phyloP scores from a whole-genome alignment of 2,113 vertebrate species.

The Ramphastos sulfuratus region DNA sequence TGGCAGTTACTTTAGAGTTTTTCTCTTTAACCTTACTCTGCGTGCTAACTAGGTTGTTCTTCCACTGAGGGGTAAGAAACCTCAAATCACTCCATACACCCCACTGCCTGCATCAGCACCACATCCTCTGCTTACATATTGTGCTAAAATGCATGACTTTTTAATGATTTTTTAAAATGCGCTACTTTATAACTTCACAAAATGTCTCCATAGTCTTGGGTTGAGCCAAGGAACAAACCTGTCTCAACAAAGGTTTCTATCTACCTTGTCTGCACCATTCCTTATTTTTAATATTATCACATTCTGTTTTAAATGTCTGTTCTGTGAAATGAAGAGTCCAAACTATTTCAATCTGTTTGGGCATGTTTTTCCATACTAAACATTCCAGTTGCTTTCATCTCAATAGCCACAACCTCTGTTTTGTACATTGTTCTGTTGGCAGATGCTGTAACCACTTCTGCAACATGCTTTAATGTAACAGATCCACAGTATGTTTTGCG shows the following conservation, averaged over 20 bases:
- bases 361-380: not conserved
- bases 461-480: not conserved
- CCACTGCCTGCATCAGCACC: not conserved
- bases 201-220: not conserved
- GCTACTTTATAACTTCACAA: not conserved
- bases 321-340: not conserved
- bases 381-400: not conserved
- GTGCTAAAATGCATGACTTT: not conserved
- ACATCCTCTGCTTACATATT: not conserved
- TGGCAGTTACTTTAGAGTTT: too few relatives aligned
- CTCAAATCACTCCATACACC: not conserved
- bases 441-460: not conserved
- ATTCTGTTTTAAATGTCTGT: not conserved
- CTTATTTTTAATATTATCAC: not conserved
- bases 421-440: not conserved
- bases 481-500: not conserved
- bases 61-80: not conserved
- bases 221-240: not conserved
- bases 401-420: not conserved
- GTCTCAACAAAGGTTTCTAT: not conserved
- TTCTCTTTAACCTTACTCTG: not conserved
- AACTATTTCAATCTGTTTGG: not conserved
- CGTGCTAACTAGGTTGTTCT: not conserved
- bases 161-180: not conserved
- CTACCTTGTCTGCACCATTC: not conserved